Conservation (phyloP, 23 tunicate genomes). For the Trididemnum miniatum region DNA sequence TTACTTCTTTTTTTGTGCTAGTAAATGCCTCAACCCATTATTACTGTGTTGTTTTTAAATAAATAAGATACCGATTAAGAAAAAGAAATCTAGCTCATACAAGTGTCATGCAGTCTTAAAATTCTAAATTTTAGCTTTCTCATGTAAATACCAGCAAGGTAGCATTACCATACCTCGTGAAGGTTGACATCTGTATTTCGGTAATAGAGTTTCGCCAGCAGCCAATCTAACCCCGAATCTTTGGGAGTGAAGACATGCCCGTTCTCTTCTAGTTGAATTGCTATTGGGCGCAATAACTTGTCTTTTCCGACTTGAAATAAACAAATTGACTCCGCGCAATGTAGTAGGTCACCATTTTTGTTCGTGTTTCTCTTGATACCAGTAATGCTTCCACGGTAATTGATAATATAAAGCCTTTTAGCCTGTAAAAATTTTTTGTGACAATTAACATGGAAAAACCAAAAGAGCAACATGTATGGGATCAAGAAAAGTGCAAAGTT, state of each 20-base stretch:
- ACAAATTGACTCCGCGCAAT: conserved; percentile 41
- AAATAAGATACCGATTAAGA: no score
- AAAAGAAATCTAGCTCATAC: no score
- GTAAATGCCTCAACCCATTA: no score
- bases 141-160: no score
- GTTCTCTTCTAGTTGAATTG: conserved; percentile 62
- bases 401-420: conserved; percentile 5
- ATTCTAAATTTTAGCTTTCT: no score
- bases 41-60: no score
- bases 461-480: no score
- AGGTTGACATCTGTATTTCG: conserved; percentile 17
- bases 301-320: conserved; percentile 39
- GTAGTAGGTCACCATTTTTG: background rate
- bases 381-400: background rate
- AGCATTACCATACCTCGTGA: conserved; percentile 37
- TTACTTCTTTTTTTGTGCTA: no score
- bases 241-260: conserved; percentile 52
- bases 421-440: conserved; percentile 3
- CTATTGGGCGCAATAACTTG: conserved; percentile 61
- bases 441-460: no score
- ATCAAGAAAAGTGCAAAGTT: no score
- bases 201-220: conserved; percentile 74
- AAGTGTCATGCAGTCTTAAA: no score
- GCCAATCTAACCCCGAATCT: conserved; percentile 61
- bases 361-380: conserved; percentile 8